Percentiles rank a stretch among this genome's conserved stretches.
phyloP scores from a whole-genome alignment of 1,140 invertebrate genomes.

The Ips nitidus region DNA sequence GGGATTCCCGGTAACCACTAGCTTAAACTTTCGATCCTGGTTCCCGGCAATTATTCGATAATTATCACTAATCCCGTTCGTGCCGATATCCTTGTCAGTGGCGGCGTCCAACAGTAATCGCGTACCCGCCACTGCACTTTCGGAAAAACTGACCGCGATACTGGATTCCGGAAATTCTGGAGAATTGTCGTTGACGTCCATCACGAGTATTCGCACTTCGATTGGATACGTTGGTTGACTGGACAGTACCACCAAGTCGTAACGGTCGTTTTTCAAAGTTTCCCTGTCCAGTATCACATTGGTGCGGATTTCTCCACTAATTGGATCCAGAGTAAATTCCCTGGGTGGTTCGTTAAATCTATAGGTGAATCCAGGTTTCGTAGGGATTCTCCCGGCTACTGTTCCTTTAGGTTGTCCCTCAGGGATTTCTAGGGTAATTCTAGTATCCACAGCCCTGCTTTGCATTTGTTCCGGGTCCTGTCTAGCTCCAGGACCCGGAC shows the following conservation, averaged over 20 bases:
- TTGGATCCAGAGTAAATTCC: conserved; percentile 78
- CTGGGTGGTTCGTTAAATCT: conserved; percentile 84
- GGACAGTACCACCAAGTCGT: conserved; percentile 86
- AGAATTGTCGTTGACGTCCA: conserved; percentile 88
- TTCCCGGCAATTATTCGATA: conserved; percentile 88
- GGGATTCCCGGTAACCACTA: conserved; percentile 85
- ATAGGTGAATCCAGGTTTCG: conserved; percentile 83
- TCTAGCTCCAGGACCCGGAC: conserved; percentile 55
- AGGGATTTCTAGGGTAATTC: conserved; percentile 79
- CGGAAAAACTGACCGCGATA: conserved; percentile 84
- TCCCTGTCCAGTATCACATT: conserved; percentile 81
- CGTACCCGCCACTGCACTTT: conserved; percentile 85
- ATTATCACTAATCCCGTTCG: conserved; percentile 82
- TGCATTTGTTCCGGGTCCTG: conserved; percentile 69
- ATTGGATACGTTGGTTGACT: conserved; percentile 92
- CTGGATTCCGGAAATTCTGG: conserved; percentile 87
- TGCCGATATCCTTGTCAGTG: conserved; percentile 81
- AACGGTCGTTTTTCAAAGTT: conserved; percentile 71
- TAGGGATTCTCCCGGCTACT: conserved; percentile 81
- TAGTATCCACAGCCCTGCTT: conserved; percentile 80
- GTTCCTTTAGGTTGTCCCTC: conserved; percentile 83
- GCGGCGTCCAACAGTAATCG: conserved; percentile 84
- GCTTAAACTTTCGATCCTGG: conserved; percentile 80
- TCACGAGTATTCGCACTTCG: conserved; percentile 82
- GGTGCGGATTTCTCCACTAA: conserved; percentile 80